A percentile compares a stretch with the other conserved stretches of the same genome.
Conservation (phyloP, 35 echinoderm and acorn worm genomes). For the Antedon bifida region DNA sequence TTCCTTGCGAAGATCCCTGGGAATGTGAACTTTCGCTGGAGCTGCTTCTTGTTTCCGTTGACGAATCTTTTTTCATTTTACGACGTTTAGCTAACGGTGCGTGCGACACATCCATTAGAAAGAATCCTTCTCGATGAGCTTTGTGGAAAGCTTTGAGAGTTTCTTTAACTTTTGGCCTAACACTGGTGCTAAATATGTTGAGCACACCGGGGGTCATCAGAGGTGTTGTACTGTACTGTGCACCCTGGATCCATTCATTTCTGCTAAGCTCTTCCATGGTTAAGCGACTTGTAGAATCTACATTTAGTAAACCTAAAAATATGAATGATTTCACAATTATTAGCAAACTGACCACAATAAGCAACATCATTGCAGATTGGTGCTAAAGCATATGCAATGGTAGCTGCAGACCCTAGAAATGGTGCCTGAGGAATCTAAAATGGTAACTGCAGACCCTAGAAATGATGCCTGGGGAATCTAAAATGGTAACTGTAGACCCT, state of each 20-base stretch:
- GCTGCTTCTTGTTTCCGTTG: slow-evolving; percentile 80
- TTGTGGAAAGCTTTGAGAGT: slow-evolving; percentile 93
- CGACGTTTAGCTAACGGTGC: slow-evolving; percentile 86
- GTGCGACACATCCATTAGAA: slow-evolving; percentile 81
- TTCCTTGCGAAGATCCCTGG: slow-evolving; percentile 50
- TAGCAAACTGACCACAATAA: too few species aligned
- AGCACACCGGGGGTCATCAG: slow-evolving; percentile 90
- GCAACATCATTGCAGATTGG: too few species aligned
- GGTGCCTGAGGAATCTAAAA: too few species aligned
- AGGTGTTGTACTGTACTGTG: slow-evolving; percentile 60
- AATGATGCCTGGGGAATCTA: too few species aligned
- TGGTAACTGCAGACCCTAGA: too few species aligned
- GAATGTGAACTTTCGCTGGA: slow-evolving; percentile 44
- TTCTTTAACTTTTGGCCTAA: slow-evolving; percentile 62
- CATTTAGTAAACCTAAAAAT: slow-evolving; percentile 32
- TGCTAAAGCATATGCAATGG: too few species aligned
- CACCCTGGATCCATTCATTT: slow-evolving; percentile 93
- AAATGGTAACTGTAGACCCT: too few species aligned
- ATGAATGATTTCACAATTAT: too few species aligned
- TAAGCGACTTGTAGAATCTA: slow-evolving; percentile 34
- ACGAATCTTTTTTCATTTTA: slow-evolving; percentile 86
- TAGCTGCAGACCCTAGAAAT: too few species aligned
- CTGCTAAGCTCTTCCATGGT: slow-evolving; percentile 54
- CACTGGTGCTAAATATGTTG: slow-evolving; percentile 34
- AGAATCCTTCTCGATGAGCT: slow-evolving; percentile 68